Base-by-base conservation (phyloP, 2,888 invertebrate genomes). In the Antheraea yamamai region DNA sequence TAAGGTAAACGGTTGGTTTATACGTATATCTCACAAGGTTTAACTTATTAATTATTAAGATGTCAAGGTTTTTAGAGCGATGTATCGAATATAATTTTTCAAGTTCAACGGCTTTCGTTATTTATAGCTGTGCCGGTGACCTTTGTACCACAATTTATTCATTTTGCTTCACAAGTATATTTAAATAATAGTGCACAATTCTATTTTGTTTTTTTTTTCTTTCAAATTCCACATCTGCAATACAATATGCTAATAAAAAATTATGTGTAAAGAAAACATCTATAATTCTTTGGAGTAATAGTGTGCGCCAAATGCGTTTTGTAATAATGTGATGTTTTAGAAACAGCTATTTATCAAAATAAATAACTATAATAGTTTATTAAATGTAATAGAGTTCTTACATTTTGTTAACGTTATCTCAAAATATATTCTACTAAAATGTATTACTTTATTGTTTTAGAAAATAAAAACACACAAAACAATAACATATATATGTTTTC, bases 1-100 rank as follows among this genome's bases (percentile, higher is more conserved):
- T 94, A 80, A 91, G 94, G 87, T 72, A 74, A 4, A 68, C 3
- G 30, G 30, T 30, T 30, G 30, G 30, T 74, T 58, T 39, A 72
- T 23, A 55, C 3, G 23, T 47, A 52, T 30, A 66, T 26, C 66
- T 66, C 8, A 47, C 18, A 30, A 47, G 20, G 26, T 23, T 55
- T 12, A 16, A 35, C 18, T 35, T 70, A 26, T 74, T 55, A 74
- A 58, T n/a, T 20, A 68, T 35, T 26, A 71, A 74, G 71, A 72
- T 72, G 74, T 72, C 74, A 75, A 75, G 74, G 74, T 20, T 61
- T 61, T 26, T 23, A 26, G 23, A 61, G 72, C 61, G 26, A 26
- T 74, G 39, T 71, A 70, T 26, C 71, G 39, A 35, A 58, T 74
- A 74, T 55, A 58, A 58, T 72, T 72, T 39, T 72, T 74, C 74